A percentile compares a stretch with the other conserved stretches of the same genome.
phyloP scores from a whole-genome alignment of 2,113 vertebrate species.

The Microcebus jonahi region DNA sequence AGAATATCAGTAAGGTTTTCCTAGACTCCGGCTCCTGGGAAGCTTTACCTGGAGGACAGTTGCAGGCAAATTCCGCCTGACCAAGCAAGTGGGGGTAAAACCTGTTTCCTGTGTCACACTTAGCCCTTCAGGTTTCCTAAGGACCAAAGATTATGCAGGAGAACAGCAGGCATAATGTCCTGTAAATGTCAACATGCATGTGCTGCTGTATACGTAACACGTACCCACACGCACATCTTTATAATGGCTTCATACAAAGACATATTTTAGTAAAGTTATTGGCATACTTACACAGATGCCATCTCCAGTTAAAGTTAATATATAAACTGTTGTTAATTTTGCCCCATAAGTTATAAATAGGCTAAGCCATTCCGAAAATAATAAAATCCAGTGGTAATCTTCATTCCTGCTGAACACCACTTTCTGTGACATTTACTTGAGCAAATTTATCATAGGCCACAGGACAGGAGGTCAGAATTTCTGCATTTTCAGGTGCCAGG shows the following conservation, averaged over 20 bases:
- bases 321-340: background rate
- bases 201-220: background rate
- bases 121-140: background rate
- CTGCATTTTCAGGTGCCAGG: background rate
- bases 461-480: background rate
- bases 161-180: background rate
- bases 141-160: background rate
- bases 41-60: background rate
- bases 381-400: background rate
- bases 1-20: background rate
- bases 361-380: background rate
- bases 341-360: background rate
- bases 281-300: background rate
- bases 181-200: background rate
- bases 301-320: background rate
- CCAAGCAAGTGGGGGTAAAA: background rate
- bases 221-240: background rate
- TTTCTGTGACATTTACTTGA: background rate
- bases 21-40: background rate
- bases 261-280: background rate
- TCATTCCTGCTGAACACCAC: background rate
- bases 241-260: background rate
- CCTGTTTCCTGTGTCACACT: background rate
- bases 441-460: background rate
- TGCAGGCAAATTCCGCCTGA: background rate